A percentile compares a stretch with the other conserved stretches of the same genome.
phyloP scores from a whole-genome alignment of 1,140 invertebrate genomes.

The Microvelia longipes region DNA sequence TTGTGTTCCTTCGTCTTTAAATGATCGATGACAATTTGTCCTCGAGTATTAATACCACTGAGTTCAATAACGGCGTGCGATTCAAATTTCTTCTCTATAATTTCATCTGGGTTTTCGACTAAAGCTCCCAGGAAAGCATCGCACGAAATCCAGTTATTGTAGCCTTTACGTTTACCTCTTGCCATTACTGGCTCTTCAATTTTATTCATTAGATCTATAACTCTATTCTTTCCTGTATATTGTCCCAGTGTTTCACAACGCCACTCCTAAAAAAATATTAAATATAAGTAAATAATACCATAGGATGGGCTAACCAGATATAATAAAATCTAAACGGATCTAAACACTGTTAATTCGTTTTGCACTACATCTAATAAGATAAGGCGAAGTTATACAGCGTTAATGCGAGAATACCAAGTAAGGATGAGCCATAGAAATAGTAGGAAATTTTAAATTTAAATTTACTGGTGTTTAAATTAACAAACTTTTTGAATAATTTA shows the following conservation, averaged over 20 bases:
- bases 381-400: too few species aligned
- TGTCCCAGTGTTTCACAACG: not conserved
- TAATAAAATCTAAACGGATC: too few species aligned
- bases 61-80: slow-evolving; percentile 11
- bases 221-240: not conserved
- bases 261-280: not conserved
- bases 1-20: slow-evolving; percentile 34
- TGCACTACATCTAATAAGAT: too few species aligned
- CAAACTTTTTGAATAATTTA: too few species aligned
- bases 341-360: too few species aligned
- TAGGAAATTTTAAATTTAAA: too few species aligned
- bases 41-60: slow-evolving; percentile 33
- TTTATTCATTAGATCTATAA: slow-evolving; percentile 5
- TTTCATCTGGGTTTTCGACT: slow-evolving; percentile 24
- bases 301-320: too few species aligned
- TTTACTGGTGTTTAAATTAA: too few species aligned
- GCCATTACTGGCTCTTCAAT: slow-evolving; percentile 10
- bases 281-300: not conserved
- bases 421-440: too few species aligned
- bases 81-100: not conserved
- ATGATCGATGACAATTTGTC: slow-evolving; percentile 43
- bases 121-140: slow-evolving; percentile 14
- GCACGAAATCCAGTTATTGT: slow-evolving; percentile 8
- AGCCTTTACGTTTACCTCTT: slow-evolving; percentile 5
- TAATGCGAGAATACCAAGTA: too few species aligned